Evolutionary conservation across 2,797 vertebrate genomes (phyloP).

Genomic region (Xenops minutus): DNA sequence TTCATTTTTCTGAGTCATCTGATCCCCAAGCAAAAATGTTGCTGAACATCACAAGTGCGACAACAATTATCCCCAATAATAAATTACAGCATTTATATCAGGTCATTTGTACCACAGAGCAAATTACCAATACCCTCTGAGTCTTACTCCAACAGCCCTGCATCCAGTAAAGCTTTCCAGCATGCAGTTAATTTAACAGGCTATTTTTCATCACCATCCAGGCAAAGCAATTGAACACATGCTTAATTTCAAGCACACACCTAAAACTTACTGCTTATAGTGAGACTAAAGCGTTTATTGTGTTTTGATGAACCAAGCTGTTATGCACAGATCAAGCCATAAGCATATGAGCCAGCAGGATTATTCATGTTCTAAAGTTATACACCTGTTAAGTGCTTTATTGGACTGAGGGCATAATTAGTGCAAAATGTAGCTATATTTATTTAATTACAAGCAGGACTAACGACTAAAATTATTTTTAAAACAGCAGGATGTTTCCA

Average conservation of each 20-base stretch:
- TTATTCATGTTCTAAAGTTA: conserved; percentile 18
- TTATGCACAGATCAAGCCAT: not conserved
- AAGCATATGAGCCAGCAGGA: not conserved
- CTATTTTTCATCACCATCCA: conserved; percentile 1
- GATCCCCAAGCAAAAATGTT: not conserved
- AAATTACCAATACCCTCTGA: not conserved
- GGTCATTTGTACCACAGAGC: not conserved
- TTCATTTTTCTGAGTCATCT: not conserved
- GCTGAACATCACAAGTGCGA: not conserved
- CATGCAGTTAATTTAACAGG: not conserved
- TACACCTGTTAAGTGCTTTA: conserved; percentile 59
- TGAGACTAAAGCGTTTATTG: not conserved
- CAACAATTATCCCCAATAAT: not conserved
- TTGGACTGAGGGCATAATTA: conserved; percentile 54
- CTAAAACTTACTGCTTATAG: not conserved
- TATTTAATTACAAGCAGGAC: conserved; percentile 51
- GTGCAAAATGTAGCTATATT: conserved; percentile 24
- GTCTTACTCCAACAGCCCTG: not conserved
- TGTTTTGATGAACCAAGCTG: conserved; percentile 48
- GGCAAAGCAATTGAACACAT: not conserved
- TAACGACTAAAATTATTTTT: conserved; percentile 51
- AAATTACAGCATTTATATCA: not conserved
- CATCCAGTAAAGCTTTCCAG: not conserved
- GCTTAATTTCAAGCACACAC: conserved; percentile 12
- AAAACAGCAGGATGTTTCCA: conserved; percentile 28